Evolutionary conservation across 2,888 invertebrate species (phyloP).

Genomic region (Panopea generosa): DNA sequence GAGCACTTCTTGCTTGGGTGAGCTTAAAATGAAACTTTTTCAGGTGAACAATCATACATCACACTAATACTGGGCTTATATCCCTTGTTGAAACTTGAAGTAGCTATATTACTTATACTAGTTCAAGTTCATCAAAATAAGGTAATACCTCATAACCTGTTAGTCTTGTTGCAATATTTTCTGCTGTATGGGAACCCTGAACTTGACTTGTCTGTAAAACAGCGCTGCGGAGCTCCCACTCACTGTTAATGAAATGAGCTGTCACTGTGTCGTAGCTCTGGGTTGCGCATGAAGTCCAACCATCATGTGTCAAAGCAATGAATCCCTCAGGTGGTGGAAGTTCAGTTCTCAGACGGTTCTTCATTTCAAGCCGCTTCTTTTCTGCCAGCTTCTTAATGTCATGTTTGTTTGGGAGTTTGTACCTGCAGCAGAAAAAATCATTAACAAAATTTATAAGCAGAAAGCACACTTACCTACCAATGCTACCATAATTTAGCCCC

Average conservation of each 20-base stretch:
- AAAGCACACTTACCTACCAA: too few relatives aligned
- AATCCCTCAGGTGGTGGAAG: conserved; percentile 2
- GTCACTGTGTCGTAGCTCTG: conserved; percentile 38
- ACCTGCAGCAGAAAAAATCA: conserved; percentile 1
- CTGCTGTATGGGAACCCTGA: conserved; percentile 31
- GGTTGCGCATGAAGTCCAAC: conserved; percentile 29
- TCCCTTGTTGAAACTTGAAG: too few relatives aligned
- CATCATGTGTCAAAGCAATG: conserved; percentile 31
- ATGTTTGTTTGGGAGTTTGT: conserved; percentile 8
- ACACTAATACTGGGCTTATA: too few relatives aligned
- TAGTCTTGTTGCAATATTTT: conserved; percentile 7
- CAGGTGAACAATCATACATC: too few relatives aligned
- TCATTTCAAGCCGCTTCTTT: conserved; percentile 9
- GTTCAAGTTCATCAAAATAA: too few relatives aligned
- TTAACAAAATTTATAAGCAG: too few relatives aligned
- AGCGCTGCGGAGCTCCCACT: conserved; percentile 31
- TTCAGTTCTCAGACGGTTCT: conserved; percentile 4
- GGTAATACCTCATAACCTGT: too few relatives aligned
- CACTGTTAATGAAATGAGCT: conserved; percentile 21
- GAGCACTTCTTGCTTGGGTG: too few relatives aligned
- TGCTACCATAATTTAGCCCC: too few relatives aligned
- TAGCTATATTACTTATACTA: not conserved
- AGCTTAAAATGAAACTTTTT: too few relatives aligned
- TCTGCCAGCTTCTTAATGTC: conserved; percentile 1
- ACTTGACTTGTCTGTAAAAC: conserved; percentile 25